Evolutionary conservation across 2,888 invertebrate species (phyloP).

Genomic region (Epistrophe grossulariae): DNA sequence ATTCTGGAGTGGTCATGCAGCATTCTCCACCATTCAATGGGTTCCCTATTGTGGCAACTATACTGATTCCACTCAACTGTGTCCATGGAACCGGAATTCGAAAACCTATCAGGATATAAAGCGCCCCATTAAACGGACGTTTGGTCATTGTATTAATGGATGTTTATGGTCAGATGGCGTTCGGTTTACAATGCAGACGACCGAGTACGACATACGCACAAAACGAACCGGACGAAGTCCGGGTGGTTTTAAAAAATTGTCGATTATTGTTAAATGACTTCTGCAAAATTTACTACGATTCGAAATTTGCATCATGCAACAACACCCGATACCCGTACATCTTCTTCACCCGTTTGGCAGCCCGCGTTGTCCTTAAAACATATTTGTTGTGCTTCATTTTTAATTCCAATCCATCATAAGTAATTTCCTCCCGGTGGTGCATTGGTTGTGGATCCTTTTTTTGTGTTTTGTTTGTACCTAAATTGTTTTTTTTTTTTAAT

Average conservation of each 20-base stretch:
- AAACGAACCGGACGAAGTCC: background rate
- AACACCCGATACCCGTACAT: background rate
- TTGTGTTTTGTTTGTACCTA: conserved; percentile 12
- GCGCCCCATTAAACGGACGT: conserved; percentile 78
- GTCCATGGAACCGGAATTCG: conserved; percentile 71
- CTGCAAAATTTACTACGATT: conserved; percentile 77
- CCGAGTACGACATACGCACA: conserved; percentile 35
- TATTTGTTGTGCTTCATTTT: conserved; percentile 58
- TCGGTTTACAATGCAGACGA: conserved; percentile 57
- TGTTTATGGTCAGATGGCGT: conserved; percentile 69
- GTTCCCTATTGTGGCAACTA: conserved; percentile 52
- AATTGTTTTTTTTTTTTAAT: conserved; percentile 30
- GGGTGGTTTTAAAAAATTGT: conserved; percentile 65
- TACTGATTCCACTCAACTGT: conserved; percentile 63
- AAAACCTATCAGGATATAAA: conserved; percentile 76
- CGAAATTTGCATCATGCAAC: conserved; percentile 58
- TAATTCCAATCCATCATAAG: conserved; percentile 76
- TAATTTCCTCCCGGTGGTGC: conserved; percentile 66
- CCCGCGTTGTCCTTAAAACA: conserved; percentile 22
- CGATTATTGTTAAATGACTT: conserved; percentile 78
- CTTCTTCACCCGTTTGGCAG: background rate
- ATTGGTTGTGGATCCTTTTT: conserved; percentile 36
- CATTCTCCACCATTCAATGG: conserved; percentile 36
- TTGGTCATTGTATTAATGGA: conserved; percentile 77
- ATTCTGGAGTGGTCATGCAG: conserved; percentile 25